phyloP scores from a whole-genome alignment of 2,888 invertebrate species.

The Rhabditoides inermis region DNA sequence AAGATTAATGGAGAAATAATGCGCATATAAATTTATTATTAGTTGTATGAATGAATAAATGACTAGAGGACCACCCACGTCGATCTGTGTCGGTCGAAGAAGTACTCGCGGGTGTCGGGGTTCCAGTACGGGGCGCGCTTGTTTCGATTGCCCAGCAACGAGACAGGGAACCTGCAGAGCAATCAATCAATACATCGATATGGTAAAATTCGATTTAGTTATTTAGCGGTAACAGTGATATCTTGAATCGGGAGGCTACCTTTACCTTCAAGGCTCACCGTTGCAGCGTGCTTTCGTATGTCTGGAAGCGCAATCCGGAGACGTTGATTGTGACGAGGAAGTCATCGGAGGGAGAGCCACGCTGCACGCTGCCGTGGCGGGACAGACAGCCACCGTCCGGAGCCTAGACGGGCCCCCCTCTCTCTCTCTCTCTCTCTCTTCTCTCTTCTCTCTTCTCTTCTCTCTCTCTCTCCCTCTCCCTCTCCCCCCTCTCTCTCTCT shows the following conservation, averaged over 20 bases:
- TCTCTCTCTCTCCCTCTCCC: constrained; percentile 11
- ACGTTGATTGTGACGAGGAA: constrained; percentile 48
- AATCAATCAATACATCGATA: constrained; percentile 1
- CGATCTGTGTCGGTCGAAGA: constrained; percentile 50
- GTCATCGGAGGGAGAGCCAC: constrained; percentile 23
- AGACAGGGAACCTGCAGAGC: constrained; percentile 40
- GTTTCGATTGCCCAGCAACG: constrained; percentile 42
- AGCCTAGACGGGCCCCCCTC: too few relatives aligned
- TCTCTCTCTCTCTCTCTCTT: too few relatives aligned
- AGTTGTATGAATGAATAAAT: not conserved
- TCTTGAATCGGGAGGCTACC: too few relatives aligned
- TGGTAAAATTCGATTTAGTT: too few relatives aligned
- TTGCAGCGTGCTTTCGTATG: constrained; percentile 40
- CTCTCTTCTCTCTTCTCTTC: constrained; percentile 10
- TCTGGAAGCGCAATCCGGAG: constrained; percentile 47
- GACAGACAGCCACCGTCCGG: too few relatives aligned
- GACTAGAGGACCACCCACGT: constrained; percentile 18
- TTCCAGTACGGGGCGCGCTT: constrained; percentile 42
- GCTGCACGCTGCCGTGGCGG: constrained; percentile 25
- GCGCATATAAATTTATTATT: constrained; percentile 1
- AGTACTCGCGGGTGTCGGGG: constrained; percentile 42
- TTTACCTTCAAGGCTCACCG: too few relatives aligned
- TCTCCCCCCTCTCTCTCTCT: not conserved
- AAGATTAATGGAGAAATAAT: not conserved
- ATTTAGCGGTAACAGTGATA: too few relatives aligned